A percentile compares a stretch with the other conserved stretches of the same genome.
phyloP scores from a whole-genome alignment of 2,113 vertebrate genomes.

The Lepisosteus oculatus region DNA sequence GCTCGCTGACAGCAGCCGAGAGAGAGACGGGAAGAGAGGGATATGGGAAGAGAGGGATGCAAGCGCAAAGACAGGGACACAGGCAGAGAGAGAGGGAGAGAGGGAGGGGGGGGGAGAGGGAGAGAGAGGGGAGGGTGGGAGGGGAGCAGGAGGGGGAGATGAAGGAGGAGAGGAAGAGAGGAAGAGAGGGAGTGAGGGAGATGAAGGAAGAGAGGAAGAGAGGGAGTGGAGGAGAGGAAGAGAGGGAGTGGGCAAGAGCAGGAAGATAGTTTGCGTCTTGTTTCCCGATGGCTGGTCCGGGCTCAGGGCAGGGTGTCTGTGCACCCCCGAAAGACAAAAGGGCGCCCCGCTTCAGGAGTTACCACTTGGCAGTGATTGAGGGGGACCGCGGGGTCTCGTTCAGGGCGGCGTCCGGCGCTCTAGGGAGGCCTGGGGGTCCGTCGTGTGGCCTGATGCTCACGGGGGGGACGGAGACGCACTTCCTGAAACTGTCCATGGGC shows the following conservation, averaged over 20 bases:
- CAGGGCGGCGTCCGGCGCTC: too few species aligned
- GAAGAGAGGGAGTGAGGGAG: constrained; percentile 17
- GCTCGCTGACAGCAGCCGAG: constrained; percentile 42
- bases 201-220: constrained; percentile 8
- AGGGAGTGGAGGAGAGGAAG: not conserved
- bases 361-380: too few species aligned
- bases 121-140: not conserved
- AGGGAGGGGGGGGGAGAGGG: constrained; percentile 4
- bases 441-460: too few species aligned
- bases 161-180: not conserved
- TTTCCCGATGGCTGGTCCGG: too few species aligned
- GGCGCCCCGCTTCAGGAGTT: too few species aligned
- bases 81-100: constrained; percentile 21
- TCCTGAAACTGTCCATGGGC: too few species aligned
- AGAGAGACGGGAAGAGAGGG: constrained; percentile 29
- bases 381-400: too few species aligned
- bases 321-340: too few species aligned
- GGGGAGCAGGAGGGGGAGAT: too few species aligned
- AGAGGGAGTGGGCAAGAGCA: constrained; percentile 1
- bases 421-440: too few species aligned
- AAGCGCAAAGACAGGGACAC: constrained; percentile 5
- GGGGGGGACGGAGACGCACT: too few species aligned
- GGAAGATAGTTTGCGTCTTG: not conserved
- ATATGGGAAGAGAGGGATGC: constrained; percentile 7
- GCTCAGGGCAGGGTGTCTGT: too few species aligned